These are phyloP conservation scores for Melanaphis sacchari DNA, from an alignment of 1,140 invertebrate species.

Conservation along the genomic window DNA sequence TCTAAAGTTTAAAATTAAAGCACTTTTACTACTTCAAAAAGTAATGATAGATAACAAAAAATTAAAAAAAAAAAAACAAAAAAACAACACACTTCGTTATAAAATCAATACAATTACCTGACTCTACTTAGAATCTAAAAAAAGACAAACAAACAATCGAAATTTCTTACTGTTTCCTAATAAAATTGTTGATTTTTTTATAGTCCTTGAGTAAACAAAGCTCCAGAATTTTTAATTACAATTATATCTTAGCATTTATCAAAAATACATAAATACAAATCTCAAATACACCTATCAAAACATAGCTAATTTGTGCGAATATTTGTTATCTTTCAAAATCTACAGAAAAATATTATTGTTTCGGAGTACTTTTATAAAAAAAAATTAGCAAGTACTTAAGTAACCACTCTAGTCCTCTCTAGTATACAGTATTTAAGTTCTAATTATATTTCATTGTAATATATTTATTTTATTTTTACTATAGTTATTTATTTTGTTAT, in stretches of 20 bases:
- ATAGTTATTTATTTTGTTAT: neutral
- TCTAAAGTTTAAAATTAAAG: too few relatives aligned
- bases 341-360: neutral
- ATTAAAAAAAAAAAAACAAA: too few relatives aligned
- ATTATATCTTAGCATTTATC: neutral
- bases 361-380: neutral
- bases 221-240: neutral
- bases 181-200: neutral
- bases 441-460: too few relatives aligned
- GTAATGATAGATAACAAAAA: too few relatives aligned
- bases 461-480: neutral
- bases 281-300: neutral
- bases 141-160: neutral
- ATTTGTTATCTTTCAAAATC: neutral
- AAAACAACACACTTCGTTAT: too few relatives aligned
- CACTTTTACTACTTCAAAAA: too few relatives aligned
- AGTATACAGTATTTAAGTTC: too few relatives aligned
- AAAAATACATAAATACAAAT: neutral
- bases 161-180: neutral
- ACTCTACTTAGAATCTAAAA: too few relatives aligned
- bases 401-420: neutral
- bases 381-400: neutral
- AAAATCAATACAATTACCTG: too few relatives aligned
- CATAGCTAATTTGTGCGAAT: neutral
- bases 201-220: neutral